Evolutionary conservation across 2,113 vertebrate genomes (phyloP).

Genomic region (Pholis gunnellus): DNA sequence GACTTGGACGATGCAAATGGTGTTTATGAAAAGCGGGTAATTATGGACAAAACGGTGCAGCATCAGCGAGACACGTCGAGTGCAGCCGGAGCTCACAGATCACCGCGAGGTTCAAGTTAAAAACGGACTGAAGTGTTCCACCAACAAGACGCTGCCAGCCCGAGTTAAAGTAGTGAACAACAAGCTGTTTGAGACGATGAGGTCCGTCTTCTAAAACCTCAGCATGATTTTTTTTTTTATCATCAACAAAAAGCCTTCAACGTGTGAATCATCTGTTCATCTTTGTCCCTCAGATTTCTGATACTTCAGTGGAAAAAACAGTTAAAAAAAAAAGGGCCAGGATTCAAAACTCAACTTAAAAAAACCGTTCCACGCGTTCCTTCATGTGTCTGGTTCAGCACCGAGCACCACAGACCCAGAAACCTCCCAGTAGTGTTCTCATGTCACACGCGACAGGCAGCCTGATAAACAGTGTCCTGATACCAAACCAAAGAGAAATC

Average conservation of each 20-base stretch:
- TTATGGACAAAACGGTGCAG: not conserved
- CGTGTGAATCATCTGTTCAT: not conserved
- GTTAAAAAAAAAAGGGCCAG: not conserved
- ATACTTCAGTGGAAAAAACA: conserved; percentile 10
- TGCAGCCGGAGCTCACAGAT: not conserved
- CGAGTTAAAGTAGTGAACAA: not conserved
- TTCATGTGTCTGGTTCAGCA: conserved; percentile 18
- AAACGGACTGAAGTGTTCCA: not conserved
- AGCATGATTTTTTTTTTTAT: no score
- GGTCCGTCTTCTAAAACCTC: not conserved
- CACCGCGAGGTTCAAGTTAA: not conserved
- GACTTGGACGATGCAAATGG: not conserved
- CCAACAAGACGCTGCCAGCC: not conserved
- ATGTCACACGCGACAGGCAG: conserved; percentile 10
- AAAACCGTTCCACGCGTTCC: conserved; percentile 7
- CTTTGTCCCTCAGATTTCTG: not conserved
- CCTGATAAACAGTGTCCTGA: conserved; percentile 10
- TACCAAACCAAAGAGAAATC: not conserved
- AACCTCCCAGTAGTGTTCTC: conserved; percentile 64
- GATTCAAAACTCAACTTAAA: not conserved
- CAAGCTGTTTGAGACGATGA: conserved; percentile 2
- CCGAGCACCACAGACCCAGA: not conserved
- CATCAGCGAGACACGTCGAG: not conserved
- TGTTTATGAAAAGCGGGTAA: not conserved
- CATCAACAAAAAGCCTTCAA: not conserved